Evolutionary conservation across 2,888 invertebrate species (phyloP), one percentile per base, ranked within the genome.

Genomic region (Tetheella fluctuosa): DNA sequence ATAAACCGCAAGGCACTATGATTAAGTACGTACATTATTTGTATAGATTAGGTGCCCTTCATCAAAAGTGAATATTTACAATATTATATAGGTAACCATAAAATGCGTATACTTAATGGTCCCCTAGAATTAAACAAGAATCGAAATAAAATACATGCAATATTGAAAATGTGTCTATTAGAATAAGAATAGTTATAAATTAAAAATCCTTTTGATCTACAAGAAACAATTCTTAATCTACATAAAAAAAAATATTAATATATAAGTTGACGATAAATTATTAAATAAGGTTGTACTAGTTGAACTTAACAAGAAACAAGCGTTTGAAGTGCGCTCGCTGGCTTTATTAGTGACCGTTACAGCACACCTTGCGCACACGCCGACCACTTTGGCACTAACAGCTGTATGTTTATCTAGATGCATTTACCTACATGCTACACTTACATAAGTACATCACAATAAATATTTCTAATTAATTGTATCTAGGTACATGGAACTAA

Each of bases 381-480:
- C 71, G 69, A 73, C 83, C 84, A 83, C 90, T 91, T 91, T 92
- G 91, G 90, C 81, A 83, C 83, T 79, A 77, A 90, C 92, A 93
- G 91, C 91, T 91, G 91, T 91, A 91, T 89, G 85, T 6, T n/a
- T 37, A 15, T 15, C 15, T 37, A 15, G 1, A 10, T 10, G 30
- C 30, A n/a, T n/a, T n/a, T 83, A 30, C 82, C 78, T 62, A 73
- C 66, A 72, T 62, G 64, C 60, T 76, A 74, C 63, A 71, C 69
- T 69, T 69, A 70, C 63, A 67, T 66, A 52, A 52, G 8, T 72
- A 78, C 78, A 83, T 69, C 64, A 78, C 65, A 82, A 84, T 84
- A 81, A 81, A 83, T 84, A 82, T 75, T 61, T 7, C 72, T 61
- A 67, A 69, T 65, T 76, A 69, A 68, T 72, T 68, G 74, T 69